Evolutionary conservation across 1,140 invertebrate genomes (phyloP).

Genomic region (Adelges cooleyi): DNA sequence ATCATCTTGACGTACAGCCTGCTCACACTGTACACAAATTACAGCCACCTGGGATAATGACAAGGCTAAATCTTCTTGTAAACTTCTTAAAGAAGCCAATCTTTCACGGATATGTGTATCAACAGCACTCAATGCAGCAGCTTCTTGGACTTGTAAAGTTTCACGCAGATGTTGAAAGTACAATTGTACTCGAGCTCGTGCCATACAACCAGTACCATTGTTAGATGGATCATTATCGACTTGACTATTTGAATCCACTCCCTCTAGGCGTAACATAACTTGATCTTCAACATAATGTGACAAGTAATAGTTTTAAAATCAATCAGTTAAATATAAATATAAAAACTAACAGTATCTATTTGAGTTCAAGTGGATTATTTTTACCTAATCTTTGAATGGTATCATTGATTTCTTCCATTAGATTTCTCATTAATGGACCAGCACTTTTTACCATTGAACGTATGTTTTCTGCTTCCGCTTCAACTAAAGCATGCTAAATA

Average conservation of each 20-base stretch:
- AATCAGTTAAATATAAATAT: too few relatives aligned
- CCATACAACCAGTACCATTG: constrained; percentile 41
- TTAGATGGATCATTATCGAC: constrained; percentile 19
- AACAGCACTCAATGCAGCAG: constrained; percentile 45
- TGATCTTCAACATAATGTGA: constrained; percentile 36
- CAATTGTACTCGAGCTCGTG: constrained; percentile 41
- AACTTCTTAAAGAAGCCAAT: constrained; percentile 45
- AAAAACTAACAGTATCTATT: neutral
- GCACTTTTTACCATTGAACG: constrained; percentile 43
- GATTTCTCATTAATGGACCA: constrained; percentile 45
- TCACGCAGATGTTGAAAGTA: constrained; percentile 47
- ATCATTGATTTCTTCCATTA: constrained; percentile 49
- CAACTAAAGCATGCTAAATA: constrained; percentile 44
- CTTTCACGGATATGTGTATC: constrained; percentile 48
- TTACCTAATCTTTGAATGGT: constrained; percentile 43
- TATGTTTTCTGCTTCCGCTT: constrained; percentile 48
- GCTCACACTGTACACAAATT: constrained; percentile 48
- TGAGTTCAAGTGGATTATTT: too few relatives aligned
- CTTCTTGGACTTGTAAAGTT: constrained; percentile 45
- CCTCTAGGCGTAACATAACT: constrained; percentile 40
- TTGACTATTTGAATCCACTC: constrained; percentile 37
- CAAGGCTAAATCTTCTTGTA: constrained; percentile 47
- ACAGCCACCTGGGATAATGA: constrained; percentile 46
- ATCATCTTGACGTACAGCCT: constrained; percentile 46
- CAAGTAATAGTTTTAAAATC: neutral